A percentile compares a stretch with the other conserved stretches of the same genome.
These are phyloP conservation scores for Atherinomorus stipes DNA, from an alignment of 2,113 vertebrate genomes.

Conservation along the genomic window DNA sequence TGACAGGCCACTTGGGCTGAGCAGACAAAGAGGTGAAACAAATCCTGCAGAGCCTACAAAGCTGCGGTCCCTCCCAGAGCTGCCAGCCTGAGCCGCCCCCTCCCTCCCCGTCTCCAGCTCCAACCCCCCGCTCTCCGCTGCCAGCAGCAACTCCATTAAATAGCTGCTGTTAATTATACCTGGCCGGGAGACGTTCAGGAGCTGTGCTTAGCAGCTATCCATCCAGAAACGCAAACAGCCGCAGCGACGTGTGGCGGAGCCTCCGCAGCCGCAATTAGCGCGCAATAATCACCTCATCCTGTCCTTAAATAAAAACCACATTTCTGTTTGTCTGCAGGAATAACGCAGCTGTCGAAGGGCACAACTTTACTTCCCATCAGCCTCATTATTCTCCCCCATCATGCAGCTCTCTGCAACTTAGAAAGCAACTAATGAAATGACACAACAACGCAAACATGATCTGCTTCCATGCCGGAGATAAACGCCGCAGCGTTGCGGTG, in stretches of 20 bases:
- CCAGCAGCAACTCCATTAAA: constrained; percentile 82
- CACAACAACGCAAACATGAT: background rate
- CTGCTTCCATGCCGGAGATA: background rate
- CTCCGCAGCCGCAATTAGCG: no score
- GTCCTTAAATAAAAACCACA: no score
- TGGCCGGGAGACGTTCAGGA: constrained; percentile 57
- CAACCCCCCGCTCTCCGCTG: constrained; percentile 78
- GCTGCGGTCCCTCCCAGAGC: constrained; percentile 81
- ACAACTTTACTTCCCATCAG: no score
- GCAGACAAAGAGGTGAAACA: constrained; percentile 83
- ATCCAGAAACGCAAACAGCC: constrained; percentile 18
- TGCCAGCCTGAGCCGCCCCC: constrained; percentile 73
- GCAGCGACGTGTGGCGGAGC: no score
- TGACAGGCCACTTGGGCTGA: constrained; percentile 74
- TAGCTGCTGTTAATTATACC: constrained; percentile 87
- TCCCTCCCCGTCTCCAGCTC: no score
- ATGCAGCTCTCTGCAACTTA: no score
- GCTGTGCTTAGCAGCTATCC: constrained; percentile 58
- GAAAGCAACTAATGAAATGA: background rate
- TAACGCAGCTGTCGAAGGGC: no score
- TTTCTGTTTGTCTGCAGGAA: no score
- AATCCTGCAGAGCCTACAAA: constrained; percentile 83
- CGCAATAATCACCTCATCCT: no score
- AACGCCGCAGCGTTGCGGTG: no score
- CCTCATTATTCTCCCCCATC: no score